Percentiles rank a stretch among this genome's conserved stretches.
These are phyloP conservation scores for Pyrgilauda ruficollis DNA, from an alignment of 2,113 vertebrate species.

Conservation along the genomic window DNA sequence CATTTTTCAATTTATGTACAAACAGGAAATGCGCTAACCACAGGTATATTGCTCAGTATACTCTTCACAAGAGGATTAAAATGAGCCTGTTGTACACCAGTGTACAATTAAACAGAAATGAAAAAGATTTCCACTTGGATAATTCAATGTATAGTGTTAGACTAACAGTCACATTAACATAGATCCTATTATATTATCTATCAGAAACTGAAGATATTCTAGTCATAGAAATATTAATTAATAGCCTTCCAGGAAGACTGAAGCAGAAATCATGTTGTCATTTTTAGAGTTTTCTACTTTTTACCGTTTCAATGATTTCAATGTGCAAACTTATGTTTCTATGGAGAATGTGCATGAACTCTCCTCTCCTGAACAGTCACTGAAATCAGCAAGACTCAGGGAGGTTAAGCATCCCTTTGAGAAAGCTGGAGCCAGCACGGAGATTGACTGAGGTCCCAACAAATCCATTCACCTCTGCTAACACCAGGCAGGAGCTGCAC, in stretches of 20 bases:
- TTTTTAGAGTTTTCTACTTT: neutral
- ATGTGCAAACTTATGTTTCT: neutral
- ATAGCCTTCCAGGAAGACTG: neutral
- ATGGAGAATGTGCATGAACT: neutral
- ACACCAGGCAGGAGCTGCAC: neutral
- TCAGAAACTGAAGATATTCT: neutral
- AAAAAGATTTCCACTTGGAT: neutral
- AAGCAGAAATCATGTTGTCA: neutral
- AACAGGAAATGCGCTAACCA: neutral
- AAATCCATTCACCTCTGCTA: neutral
- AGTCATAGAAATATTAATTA: neutral
- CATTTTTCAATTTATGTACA: neutral
- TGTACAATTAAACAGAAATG: neutral
- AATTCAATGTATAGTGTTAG: neutral
- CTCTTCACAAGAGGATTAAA: neutral
- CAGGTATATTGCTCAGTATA: neutral
- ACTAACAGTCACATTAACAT: neutral
- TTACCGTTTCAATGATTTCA: neutral
- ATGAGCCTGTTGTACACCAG: rapidly evolving
- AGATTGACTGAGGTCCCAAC: neutral
- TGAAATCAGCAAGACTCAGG: neutral
- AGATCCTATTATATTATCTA: neutral
- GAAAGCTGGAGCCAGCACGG: neutral
- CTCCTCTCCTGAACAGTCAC: neutral
- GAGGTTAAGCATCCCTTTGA: neutral